Percentiles rank a stretch among this genome's conserved stretches.
Conservation (phyloP, 1,140 invertebrate species). For the Triops cancriformis region DNA sequence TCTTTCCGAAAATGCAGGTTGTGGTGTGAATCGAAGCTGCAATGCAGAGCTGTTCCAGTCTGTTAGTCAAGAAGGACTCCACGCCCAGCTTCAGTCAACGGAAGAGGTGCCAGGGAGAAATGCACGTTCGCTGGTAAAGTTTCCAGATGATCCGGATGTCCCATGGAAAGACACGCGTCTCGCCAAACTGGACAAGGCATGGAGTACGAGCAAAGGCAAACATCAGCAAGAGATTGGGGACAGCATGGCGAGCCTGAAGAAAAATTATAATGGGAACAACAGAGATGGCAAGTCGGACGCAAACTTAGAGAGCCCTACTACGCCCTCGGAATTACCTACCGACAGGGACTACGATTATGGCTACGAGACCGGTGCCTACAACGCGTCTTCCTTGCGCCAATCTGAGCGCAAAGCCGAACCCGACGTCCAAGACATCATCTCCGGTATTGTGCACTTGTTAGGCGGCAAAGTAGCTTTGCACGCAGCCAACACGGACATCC, state of each 20-base stretch:
- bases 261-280: neutral
- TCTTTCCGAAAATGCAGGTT: neutral
- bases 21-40: neutral
- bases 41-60: neutral
- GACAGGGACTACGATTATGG: neutral
- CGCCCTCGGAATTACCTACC: neutral
- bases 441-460: conserved; percentile 75
- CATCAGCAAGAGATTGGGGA: neutral
- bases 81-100: neutral
- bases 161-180: neutral
- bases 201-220: neutral
- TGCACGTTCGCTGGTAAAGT: conserved; percentile 1
- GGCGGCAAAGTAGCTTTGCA: conserved; percentile 69
- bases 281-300: neutral
- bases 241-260: neutral
- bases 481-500: conserved; percentile 30
- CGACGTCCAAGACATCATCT: conserved; percentile 83
- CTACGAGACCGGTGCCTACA: neutral
- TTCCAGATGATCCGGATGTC: neutral
- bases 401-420: conserved; percentile 46
- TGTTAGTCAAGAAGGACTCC: conserved; percentile 1
- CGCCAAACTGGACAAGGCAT: neutral
- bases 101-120: neutral
- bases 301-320: neutral
- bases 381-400: neutral